Base-by-base conservation (phyloP, 2,888 invertebrate genomes). In the Phymatocera aterrima region DNA sequence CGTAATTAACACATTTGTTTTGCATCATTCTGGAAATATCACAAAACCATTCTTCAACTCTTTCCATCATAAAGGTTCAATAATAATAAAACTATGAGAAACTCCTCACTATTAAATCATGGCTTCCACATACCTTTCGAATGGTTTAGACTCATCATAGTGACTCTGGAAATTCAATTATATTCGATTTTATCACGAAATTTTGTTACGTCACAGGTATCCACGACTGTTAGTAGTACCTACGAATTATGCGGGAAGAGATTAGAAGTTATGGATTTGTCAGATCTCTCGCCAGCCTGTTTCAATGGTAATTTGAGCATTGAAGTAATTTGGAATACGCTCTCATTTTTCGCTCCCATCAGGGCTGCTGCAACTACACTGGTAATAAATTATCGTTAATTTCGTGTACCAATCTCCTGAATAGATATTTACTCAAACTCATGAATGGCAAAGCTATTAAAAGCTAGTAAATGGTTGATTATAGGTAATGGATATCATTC, bases 161-260 rank as follows among this genome's bases (percentile, higher is more conserved):
- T 3, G 4, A 6, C 24, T 24, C 24, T 24, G 43, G 4, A 28
- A 68, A 15, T 24, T 68, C n/a, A 2, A 43, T 43, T 68, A 10
- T 12, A 24, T 6, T 1, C 5, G 24, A 31, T 18, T 72, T 5
- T 34, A 31, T 72, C 18, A 3, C 51, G 6, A 48, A 31, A 12
- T 31, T 18, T 21, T 72, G 15, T 34, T 57, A n/a, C 8, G 6
- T n/a, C 6, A 28, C 18, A 64, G 37, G 70, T 84, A 21, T 82
- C 81, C 18, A 60, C 82, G 46, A 78, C 79, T 15, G 10, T 31
- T 0, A 37, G 46, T 1, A 84, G 81, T 60, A 78, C 68, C 8
- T 84, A 84, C 57, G 81, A 88, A 68, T 65, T 88, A 48, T 83
- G 80, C 74, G 87, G 87, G n/a, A 80, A 24, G 18, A 83, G 78